Conservation (phyloP, 2,888 invertebrate genomes). For the Spialia ferax region DNA sequence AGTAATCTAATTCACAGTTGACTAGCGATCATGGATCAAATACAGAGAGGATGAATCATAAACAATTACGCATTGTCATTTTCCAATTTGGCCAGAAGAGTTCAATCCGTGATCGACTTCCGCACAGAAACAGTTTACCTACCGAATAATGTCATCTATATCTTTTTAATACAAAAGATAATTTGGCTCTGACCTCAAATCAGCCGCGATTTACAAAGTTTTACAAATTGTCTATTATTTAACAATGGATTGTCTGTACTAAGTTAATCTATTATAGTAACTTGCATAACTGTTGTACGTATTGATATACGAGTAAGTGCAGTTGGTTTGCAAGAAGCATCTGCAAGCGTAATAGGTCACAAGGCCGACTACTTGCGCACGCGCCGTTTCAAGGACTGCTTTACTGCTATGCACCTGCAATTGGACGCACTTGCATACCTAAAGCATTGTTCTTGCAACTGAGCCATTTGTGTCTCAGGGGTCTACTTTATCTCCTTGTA, state of each 20-base stretch:
- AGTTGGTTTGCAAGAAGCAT: conserved; percentile 46
- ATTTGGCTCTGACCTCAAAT: no score
- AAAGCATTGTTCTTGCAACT: background rate
- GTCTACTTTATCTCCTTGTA: background rate
- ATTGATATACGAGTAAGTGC: conserved; percentile 12
- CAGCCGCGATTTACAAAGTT: background rate
- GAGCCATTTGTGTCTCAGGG: background rate
- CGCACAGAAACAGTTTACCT: no score
- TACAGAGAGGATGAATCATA: no score
- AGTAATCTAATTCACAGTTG: no score
- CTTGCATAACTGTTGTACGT: conserved; percentile 12
- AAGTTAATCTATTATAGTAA: conserved; percentile 10
- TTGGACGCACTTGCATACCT: background rate
- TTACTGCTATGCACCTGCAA: conserved; percentile 1
- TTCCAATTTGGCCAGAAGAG: no score
- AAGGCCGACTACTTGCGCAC: conserved; percentile 58
- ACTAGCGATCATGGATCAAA: no score
- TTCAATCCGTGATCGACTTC: no score
- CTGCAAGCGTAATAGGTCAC: conserved; percentile 78
- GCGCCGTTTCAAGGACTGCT: background rate
- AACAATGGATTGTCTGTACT: background rate
- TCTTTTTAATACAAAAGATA: no score
- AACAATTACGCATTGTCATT: no score
- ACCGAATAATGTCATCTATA: no score
- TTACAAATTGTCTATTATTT: background rate